Evolutionary conservation across 2,797 vertebrate genomes (phyloP).

Genomic region (Anableps anableps): DNA sequence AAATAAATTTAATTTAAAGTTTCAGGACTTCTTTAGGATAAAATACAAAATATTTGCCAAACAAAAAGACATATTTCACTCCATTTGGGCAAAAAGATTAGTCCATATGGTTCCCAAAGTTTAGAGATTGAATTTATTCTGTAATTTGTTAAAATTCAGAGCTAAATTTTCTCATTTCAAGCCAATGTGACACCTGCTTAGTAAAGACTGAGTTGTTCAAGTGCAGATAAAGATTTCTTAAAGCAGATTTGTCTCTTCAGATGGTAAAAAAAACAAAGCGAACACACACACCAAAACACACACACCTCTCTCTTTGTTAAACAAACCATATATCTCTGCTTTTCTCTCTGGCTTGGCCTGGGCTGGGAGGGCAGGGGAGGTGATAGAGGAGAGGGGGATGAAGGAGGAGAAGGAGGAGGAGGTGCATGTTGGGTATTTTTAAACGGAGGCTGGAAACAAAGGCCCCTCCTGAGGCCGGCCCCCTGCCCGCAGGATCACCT

Average conservation of each 20-base stretch:
- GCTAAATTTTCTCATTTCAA: neutral
- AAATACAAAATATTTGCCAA: no score
- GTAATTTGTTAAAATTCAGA: neutral
- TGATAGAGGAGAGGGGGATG: slow-evolving; percentile 63
- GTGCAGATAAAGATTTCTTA: neutral
- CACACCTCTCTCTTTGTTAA: slow-evolving; percentile 74
- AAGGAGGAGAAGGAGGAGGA: slow-evolving; percentile 46
- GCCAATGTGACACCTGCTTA: neutral
- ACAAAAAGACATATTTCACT: neutral
- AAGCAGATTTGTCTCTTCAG: neutral
- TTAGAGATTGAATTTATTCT: neutral
- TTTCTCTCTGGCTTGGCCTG: slow-evolving; percentile 71
- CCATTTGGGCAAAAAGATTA: neutral
- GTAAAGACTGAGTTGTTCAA: neutral
- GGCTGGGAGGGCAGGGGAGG: slow-evolving; percentile 84
- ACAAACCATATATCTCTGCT: slow-evolving; percentile 76
- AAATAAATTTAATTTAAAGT: neutral
- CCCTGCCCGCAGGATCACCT: slow-evolving; percentile 96
- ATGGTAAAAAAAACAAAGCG: slow-evolving; percentile 23
- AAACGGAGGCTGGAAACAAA: slow-evolving; percentile 87
- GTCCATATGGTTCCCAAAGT: neutral
- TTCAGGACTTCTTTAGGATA: no score
- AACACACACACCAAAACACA: slow-evolving; percentile 19
- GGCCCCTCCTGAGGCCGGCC: slow-evolving; percentile 93
- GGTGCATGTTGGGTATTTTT: slow-evolving; percentile 73